Conservation (phyloP, 2,797 vertebrate species). For the Pangasius sanitwongsei region DNA sequence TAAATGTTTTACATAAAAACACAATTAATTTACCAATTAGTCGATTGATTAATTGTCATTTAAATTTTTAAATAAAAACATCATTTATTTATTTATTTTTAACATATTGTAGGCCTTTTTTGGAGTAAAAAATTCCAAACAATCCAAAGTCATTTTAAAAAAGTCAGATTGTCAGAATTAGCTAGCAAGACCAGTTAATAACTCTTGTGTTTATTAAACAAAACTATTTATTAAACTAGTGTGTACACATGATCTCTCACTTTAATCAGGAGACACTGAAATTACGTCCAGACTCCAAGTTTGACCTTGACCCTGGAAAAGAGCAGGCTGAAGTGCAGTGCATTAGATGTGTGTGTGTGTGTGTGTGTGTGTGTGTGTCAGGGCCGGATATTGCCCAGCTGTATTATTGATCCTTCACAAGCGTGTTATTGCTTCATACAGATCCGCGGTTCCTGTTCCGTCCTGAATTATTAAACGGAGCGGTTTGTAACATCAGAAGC, state of each 20-base stretch:
- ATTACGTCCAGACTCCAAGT: background rate
- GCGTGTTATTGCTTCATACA: slow-evolving; percentile 74
- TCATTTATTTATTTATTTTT: background rate
- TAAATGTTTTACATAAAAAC: background rate
- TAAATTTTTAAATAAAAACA: background rate
- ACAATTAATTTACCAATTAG: background rate
- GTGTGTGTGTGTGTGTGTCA: slow-evolving; percentile 68
- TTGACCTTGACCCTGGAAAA: background rate
- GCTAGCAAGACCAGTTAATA: background rate
- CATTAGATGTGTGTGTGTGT: slow-evolving; percentile 56
- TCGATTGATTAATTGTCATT: background rate
- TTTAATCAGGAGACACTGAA: background rate
- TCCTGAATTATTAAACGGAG: slow-evolving; percentile 76
- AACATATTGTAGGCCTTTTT: background rate
- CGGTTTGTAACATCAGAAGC: slow-evolving; percentile 74
- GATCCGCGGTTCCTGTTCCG: slow-evolving; percentile 65
- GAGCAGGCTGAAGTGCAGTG: background rate
- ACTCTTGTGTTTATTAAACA: background rate
- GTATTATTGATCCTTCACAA: slow-evolving; percentile 73
- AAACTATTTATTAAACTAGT: background rate
- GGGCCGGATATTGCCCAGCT: slow-evolving; percentile 68
- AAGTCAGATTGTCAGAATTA: background rate
- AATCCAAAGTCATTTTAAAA: background rate
- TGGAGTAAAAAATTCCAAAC: background rate
- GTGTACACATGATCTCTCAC: background rate